A percentile compares a stretch with the other conserved stretches of the same genome.
Conservation (phyloP, 2,797 vertebrate species). For the Phyllotis vaccarum region DNA sequence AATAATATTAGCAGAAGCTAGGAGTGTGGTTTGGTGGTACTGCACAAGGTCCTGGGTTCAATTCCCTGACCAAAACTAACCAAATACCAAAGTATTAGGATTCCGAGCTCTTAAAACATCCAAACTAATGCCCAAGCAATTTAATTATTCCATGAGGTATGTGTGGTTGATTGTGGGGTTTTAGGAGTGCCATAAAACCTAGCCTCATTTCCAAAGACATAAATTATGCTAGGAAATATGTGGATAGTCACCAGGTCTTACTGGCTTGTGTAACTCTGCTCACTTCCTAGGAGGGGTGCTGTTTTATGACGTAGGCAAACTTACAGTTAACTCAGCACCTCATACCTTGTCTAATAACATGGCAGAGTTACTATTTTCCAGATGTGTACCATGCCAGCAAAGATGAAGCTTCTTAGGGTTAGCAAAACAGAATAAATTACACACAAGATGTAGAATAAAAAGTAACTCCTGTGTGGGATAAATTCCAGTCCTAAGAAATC, state of each 20-base stretch:
- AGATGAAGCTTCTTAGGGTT: not conserved
- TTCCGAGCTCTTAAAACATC: slow-evolving; percentile 43
- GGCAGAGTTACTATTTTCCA: not conserved
- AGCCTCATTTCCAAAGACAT: slow-evolving; percentile 32
- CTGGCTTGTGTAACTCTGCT: not conserved
- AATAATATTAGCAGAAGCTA: not conserved
- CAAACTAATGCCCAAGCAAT: not conserved
- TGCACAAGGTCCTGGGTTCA: not conserved
- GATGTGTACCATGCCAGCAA: not conserved
- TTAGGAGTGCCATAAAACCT: not conserved
- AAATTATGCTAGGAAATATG: not conserved
- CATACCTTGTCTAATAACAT: not conserved
- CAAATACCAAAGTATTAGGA: not conserved
- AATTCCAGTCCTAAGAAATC: not conserved
- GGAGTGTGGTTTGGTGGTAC: not conserved
- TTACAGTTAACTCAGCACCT: slow-evolving; percentile 5
- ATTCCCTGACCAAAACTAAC: not conserved
- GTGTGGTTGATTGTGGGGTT: not conserved
- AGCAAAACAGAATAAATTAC: slow-evolving; percentile 21
- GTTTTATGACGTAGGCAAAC: not conserved
- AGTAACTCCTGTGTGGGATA: not conserved
- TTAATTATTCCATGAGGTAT: not conserved
- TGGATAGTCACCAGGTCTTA: not conserved
- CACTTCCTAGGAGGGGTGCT: not conserved
- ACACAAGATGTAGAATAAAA: not conserved